These are phyloP conservation scores for Phrynocephalus forsythii DNA, from an alignment of 2,797 vertebrate genomes.

Conservation along the genomic window DNA sequence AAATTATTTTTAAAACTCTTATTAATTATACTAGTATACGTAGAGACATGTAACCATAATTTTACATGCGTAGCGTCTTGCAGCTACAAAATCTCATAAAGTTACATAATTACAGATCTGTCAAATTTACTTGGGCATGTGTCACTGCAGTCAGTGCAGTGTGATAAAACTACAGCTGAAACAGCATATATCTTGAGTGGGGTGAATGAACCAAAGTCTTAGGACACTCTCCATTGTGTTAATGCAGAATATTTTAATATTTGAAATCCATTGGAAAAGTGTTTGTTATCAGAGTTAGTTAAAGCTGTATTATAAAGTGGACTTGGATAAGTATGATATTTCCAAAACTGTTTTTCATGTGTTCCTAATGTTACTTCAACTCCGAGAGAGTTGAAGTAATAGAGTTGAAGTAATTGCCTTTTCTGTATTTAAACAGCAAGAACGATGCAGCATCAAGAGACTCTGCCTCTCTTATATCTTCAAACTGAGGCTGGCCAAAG, in stretches of 20 bases:
- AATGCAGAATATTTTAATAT: background rate
- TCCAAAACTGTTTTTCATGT: constrained; percentile 61
- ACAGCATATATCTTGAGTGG: background rate
- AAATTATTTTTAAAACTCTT: background rate
- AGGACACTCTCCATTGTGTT: background rate
- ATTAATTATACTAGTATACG: no score
- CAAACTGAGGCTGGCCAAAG: constrained; percentile 32
- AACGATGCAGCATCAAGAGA: constrained; percentile 37
- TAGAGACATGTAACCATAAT: no score
- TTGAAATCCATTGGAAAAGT: background rate
- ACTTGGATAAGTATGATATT: constrained; percentile 84
- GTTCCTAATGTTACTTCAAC: constrained; percentile 67
- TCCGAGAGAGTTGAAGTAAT: constrained; percentile 71
- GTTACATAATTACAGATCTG: background rate
- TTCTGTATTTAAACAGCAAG: constrained; percentile 80
- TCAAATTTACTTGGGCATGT: background rate
- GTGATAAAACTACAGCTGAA: background rate
- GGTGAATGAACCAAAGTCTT: background rate
- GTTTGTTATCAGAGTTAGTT: constrained; percentile 22
- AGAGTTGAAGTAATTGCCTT: constrained; percentile 76
- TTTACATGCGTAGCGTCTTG: background rate
- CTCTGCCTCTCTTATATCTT: constrained; percentile 36
- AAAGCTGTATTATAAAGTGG: constrained; percentile 67
- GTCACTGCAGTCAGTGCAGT: background rate
- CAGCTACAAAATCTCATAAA: background rate